Evolutionary conservation across 2,888 invertebrate species (phyloP).

Genomic region (Zygothrica quintamaculata): DNA sequence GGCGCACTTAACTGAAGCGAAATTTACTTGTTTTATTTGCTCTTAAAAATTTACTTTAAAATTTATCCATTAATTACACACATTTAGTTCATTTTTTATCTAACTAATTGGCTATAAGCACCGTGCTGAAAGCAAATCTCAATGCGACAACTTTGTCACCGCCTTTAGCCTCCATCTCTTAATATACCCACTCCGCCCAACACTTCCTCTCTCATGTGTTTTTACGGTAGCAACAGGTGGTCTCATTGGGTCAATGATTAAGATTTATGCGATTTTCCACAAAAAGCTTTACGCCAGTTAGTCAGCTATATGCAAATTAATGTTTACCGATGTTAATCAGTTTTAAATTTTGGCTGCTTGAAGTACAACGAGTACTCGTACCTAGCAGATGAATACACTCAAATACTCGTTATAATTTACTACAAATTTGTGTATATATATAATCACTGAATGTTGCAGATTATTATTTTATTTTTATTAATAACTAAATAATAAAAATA

Average conservation of each 20-base stretch:
- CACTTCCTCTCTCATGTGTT: not conserved
- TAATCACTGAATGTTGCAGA: no score
- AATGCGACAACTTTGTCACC: conserved; percentile 7
- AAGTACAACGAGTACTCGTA: no score
- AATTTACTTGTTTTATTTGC: no score
- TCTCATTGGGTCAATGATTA: conserved; percentile 24
- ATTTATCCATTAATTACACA: conserved; percentile 20
- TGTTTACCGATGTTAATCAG: conserved; percentile 5
- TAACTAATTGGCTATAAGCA: conserved; percentile 6
- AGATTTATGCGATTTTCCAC: conserved; percentile 43
- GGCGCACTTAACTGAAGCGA: no score
- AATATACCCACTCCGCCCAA: not conserved
- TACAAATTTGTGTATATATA: no score
- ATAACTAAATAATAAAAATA: conserved; percentile 26
- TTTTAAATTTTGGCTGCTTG: conserved; percentile 11
- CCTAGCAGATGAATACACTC: no score
- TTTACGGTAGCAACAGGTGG: conserved; percentile 42
- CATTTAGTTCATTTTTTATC: conserved; percentile 34
- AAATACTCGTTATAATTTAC: no score
- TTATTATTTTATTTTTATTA: conserved; percentile 5
- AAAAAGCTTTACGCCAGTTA: conserved; percentile 3
- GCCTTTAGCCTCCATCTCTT: not conserved
- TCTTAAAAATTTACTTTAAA: not conserved
- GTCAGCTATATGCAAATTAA: conserved; percentile 43
- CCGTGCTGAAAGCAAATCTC: conserved; percentile 22